phyloP scores from a whole-genome alignment of 2,113 vertebrate species.

The Pedionomus torquatus region DNA sequence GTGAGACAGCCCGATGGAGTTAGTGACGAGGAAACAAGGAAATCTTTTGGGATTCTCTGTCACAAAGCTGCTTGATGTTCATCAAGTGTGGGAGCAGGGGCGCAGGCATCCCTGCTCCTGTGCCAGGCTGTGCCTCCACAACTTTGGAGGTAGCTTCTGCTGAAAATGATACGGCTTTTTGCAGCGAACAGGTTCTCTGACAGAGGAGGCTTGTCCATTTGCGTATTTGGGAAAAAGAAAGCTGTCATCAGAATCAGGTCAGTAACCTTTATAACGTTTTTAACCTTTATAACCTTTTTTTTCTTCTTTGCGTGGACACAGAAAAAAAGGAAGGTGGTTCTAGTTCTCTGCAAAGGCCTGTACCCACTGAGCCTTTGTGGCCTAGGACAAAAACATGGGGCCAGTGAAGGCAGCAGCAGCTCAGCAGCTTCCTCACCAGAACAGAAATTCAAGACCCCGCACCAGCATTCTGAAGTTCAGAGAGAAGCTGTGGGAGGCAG shows the following conservation, averaged over 20 bases:
- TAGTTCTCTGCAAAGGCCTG: neutral
- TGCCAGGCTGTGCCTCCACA: neutral
- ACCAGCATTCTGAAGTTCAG: neutral
- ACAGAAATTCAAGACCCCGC: neutral
- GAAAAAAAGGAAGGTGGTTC: neutral
- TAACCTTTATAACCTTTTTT: no score
- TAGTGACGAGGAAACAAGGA: neutral
- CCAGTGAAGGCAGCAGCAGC: neutral
- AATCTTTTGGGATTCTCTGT: neutral
- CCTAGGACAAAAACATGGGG: neutral
- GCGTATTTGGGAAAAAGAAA: neutral
- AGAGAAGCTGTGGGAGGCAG: neutral
- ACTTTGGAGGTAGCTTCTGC: neutral
- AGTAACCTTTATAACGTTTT: neutral
- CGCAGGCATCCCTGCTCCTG: neutral
- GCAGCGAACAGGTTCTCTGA: neutral
- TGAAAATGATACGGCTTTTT: neutral
- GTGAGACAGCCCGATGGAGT: neutral
- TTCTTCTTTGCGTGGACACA: neutral
- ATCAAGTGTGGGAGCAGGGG: neutral
- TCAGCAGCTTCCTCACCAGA: neutral
- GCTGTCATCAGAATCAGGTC: neutral
- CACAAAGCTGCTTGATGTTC: neutral
- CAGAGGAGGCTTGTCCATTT: neutral
- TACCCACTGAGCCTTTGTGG: neutral